A percentile compares a stretch with the other conserved stretches of the same genome.
phyloP scores from a whole-genome alignment of 1,140 invertebrate species.

The Triops cancriformis region DNA sequence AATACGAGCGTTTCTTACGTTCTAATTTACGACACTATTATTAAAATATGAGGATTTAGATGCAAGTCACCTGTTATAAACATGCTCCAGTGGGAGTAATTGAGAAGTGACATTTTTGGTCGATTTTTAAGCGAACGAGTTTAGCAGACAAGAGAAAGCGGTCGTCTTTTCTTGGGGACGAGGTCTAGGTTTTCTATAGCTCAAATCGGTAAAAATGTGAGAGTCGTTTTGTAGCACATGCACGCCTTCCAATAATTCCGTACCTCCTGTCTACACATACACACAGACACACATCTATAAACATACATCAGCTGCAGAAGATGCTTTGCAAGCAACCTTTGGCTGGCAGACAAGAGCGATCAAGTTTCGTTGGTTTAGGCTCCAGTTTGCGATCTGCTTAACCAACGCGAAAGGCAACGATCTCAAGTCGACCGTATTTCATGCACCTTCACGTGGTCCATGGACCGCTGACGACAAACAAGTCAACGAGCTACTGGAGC shows the following conservation, averaged over 20 bases:
- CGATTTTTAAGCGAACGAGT: no score
- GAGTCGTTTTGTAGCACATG: neutral
- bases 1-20: no score
- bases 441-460: neutral
- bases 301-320: slow-evolving; percentile 2
- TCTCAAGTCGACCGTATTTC: neutral
- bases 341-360: slow-evolving; percentile 1
- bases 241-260: neutral
- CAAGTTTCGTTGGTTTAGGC: slow-evolving; percentile 5
- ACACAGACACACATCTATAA: neutral
- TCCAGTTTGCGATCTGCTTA: neutral
- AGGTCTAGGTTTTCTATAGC: neutral
- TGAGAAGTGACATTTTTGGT: no score
- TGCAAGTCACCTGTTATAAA: no score
- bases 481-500: neutral
- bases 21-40: no score
- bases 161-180: neutral
- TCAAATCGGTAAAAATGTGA: neutral
- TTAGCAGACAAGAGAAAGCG: no score
- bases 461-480: neutral
- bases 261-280: neutral
- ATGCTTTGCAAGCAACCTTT: neutral
- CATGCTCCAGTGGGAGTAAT: no score
- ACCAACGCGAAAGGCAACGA: neutral
- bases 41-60: no score